Conservation (phyloP, 2,797 vertebrate genomes). For the Heteromormyrus szaboi region DNA sequence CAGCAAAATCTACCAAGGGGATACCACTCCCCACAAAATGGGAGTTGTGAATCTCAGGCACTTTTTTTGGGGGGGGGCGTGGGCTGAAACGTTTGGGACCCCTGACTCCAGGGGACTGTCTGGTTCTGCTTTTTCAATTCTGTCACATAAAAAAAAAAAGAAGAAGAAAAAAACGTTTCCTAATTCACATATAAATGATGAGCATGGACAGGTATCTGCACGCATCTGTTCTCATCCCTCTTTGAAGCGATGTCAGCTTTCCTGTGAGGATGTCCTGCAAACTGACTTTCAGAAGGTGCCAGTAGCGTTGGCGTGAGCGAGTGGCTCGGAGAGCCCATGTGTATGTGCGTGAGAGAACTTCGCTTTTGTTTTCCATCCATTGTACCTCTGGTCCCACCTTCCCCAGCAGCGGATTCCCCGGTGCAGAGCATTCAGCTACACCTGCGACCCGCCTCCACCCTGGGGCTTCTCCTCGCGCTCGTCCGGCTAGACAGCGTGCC, state of each 20-base stretch:
- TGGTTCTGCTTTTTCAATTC: neutral
- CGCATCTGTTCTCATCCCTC: neutral
- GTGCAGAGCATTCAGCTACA: conserved; percentile 68
- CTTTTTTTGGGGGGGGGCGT: neutral
- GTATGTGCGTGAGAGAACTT: conserved; percentile 14
- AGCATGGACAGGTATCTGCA: neutral
- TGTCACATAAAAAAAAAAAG: neutral
- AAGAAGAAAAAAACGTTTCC: neutral
- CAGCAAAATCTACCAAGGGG: neutral
- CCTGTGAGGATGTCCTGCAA: neutral
- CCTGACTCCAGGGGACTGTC: neutral
- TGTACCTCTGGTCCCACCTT: neutral
- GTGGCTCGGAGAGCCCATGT: neutral
- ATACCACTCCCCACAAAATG: neutral
- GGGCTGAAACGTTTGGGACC: neutral
- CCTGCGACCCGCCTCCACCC: conserved; percentile 73
- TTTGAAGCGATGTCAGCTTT: neutral
- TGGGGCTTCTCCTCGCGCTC: conserved; percentile 81
- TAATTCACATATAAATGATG: neutral
- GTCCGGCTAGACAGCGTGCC: conserved; percentile 71
- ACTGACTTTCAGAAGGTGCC: neutral
- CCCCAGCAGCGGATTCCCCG: conserved; percentile 55
- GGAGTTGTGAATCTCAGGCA: neutral
- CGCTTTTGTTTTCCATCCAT: neutral
- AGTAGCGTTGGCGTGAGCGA: neutral